phyloP scores from a whole-genome alignment of 2,888 invertebrate genomes.

The Willowsia nigromaculata region DNA sequence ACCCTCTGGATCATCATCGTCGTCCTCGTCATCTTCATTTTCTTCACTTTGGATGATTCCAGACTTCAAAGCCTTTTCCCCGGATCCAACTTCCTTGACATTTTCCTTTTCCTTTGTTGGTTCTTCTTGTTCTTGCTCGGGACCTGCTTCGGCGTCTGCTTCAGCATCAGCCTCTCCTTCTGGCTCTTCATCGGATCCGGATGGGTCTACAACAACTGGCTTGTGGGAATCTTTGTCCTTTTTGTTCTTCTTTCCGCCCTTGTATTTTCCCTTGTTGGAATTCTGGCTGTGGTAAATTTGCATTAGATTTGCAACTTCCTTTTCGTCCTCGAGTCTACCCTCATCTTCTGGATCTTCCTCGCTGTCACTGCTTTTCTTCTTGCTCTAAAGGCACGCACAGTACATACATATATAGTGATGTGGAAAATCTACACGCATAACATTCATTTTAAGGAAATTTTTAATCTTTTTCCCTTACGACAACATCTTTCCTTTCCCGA shows the following conservation, averaged over 20 bases:
- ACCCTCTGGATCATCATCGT: constrained; percentile 73
- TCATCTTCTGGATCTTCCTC: constrained; percentile 77
- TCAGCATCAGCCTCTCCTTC: constrained; percentile 48
- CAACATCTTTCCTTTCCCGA: constrained; percentile 54
- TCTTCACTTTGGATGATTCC: constrained; percentile 75
- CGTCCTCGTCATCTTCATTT: constrained; percentile 74
- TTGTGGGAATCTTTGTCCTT: constrained; percentile 63
- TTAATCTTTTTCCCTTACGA: constrained; percentile 31
- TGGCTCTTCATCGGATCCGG: constrained; percentile 33
- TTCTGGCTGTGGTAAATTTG: constrained; percentile 77
- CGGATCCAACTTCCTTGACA: constrained; percentile 31
- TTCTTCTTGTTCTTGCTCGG: constrained; percentile 53
- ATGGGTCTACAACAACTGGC: constrained; percentile 69
- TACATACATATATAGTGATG: no score
- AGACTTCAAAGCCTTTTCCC: constrained; percentile 67
- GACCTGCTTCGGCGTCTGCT: constrained; percentile 45
- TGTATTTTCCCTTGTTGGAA: constrained; percentile 74
- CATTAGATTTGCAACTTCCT: constrained; percentile 75
- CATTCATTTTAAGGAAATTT: no score
- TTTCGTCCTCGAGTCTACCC: constrained; percentile 63
- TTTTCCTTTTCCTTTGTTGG: constrained; percentile 49
- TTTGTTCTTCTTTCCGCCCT: constrained; percentile 68
- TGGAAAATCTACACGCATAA: no score
- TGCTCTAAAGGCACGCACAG: no score
- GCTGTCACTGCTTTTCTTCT: constrained; percentile 74